A percentile compares a stretch with the other conserved stretches of the same genome.
Evolutionary conservation across 2,797 vertebrate genomes (phyloP).

Genomic region (Eremophila alpestris): DNA sequence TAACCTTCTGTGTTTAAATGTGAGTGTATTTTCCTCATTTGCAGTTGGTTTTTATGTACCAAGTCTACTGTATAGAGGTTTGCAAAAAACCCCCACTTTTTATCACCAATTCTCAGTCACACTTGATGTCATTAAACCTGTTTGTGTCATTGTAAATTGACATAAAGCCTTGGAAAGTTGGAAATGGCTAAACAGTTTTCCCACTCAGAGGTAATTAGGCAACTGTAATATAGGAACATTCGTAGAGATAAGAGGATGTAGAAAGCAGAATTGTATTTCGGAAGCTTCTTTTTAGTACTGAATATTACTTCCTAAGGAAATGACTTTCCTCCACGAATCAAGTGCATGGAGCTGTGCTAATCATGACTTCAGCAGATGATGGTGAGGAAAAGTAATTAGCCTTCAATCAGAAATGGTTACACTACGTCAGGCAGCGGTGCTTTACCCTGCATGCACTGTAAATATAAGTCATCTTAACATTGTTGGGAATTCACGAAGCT

Average conservation of each 20-base stretch:
- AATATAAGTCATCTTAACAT: not conserved
- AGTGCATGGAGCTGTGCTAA: not conserved
- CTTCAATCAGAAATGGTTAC: not conserved
- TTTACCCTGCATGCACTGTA: not conserved
- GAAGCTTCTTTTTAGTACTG: not conserved
- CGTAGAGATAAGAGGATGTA: not conserved
- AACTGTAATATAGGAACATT: not conserved
- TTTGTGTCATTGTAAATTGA: not conserved
- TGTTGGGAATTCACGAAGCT: not conserved
- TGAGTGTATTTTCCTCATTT: not conserved
- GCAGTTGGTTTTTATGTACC: not conserved
- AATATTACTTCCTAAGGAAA: not conserved
- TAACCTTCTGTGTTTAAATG: not conserved
- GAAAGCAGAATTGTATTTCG: not conserved
- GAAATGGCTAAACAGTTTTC: not conserved
- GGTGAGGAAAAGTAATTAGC: slow-evolving; percentile 3
- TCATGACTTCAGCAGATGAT: not conserved
- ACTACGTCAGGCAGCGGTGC: not conserved
- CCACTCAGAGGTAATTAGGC: not conserved
- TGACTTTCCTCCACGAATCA: not conserved
- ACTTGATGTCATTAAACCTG: not conserved
- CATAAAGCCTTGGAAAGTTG: not conserved
- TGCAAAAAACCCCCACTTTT: not conserved
- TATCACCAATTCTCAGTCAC: not conserved
- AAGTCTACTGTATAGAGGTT: not conserved